Base-by-base conservation (phyloP, 2,888 invertebrate species). In the Amiota mariae region DNA sequence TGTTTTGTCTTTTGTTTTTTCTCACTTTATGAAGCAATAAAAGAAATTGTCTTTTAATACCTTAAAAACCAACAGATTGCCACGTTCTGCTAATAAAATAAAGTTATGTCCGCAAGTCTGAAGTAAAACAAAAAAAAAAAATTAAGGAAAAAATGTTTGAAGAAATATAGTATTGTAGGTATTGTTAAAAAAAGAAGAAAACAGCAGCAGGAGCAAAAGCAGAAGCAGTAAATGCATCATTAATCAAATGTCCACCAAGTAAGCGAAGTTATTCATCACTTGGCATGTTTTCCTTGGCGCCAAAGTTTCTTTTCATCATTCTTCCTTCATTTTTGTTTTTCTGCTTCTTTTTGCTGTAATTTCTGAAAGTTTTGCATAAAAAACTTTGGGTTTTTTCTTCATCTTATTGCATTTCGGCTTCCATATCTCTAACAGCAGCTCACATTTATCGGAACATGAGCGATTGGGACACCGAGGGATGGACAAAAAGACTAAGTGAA, bases 81-180 rank as follows among this genome's bases (percentile, higher is more conserved):
- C 84, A 86, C 84, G 85, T 83, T 84, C 81, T 85, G 85, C 85
- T 86, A 83, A 84, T 83, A 84, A 84, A 84, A 84, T 86, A 84
- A 86, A 86, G 84, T 86, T 85, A 85, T 85, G 83, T 73, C 75
- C 81, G 66, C 66, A 12, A 48, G 66, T 9, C 24, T 24, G 47
- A 48, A 74, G 74, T 75, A 79, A 85, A 24, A n/a, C n/a, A n/a
- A 81, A 86, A 86, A 83, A 80, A 75, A 76, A 70, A 79, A 75
- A 79, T 73, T 56, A 46, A 67, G 46, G 67, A 72, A 71, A 76
- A 36, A 36, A 36, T 36, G 36, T 36, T 36, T 2, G 36, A 36
- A 36, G 6, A 36, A 36, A 36, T 36, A 36, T 36, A 36, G 8
- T 36, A 36, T 36, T 6, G 8, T 86, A 85, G 86, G 8, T 86